Conservation (phyloP, 2,797 vertebrate species). For the Aphelocoma californica region DNA sequence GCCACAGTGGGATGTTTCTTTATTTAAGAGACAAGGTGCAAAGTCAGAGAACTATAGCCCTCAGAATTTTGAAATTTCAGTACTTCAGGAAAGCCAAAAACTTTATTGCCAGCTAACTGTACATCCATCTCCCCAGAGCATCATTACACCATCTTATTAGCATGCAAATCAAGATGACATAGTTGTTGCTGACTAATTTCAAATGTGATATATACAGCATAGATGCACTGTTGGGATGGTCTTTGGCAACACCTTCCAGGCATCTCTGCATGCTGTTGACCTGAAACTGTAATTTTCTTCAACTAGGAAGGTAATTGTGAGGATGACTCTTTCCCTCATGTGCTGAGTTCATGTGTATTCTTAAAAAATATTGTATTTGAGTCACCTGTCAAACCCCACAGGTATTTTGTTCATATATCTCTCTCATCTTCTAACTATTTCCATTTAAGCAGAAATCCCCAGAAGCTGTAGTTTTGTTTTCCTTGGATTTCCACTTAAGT, state of each 20-base stretch:
- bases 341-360: background rate
- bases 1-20: background rate
- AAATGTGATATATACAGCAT: background rate
- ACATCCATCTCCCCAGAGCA: background rate
- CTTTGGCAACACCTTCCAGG: background rate
- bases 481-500: background rate
- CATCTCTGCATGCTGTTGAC: background rate
- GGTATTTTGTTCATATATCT: background rate
- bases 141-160: background rate
- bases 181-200: background rate
- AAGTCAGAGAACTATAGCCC: background rate
- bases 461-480: background rate
- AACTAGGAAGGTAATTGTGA: background rate
- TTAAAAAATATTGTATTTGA: background rate
- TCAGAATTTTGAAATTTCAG: background rate
- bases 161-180: background rate
- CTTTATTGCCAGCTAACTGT: background rate
- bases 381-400: background rate
- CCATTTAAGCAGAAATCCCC: background rate
- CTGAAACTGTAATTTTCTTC: background rate
- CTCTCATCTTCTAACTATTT: background rate
- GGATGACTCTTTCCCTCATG: background rate
- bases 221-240: background rate
- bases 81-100: background rate
- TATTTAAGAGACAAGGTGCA: background rate